Base-by-base conservation (phyloP, 64 coral and sea anemone genomes). In the Trachythela sp. region DNA sequence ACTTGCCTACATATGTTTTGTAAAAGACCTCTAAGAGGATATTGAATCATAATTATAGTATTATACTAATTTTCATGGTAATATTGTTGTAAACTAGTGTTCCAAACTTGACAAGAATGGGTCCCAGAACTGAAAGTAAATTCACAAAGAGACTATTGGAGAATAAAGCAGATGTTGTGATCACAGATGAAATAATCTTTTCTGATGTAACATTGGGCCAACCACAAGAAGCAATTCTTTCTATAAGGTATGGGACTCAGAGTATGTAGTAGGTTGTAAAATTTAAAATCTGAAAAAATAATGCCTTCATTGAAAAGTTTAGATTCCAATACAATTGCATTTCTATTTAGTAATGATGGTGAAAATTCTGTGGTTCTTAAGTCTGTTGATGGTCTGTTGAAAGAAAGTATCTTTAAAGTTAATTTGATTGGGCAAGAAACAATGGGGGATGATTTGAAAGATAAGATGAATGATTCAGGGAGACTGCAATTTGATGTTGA, bases 141-240 rank as follows among this genome's bases (percentile, higher is more conserved):
- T 90, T 71, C 31, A 94, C 90, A 88, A 77, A 88, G 15, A 71
- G 87, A 77, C 89, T 94, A 38, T 40, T 94, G 40, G 70, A 49
- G 76, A 75, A 94, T 39, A 94, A 94, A 51, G 85, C 86, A 36
- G 88, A 86, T 1, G 10, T 94, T 34, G 56, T 48, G 8, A 83
- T 94, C 39, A 70, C 48, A 43, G 85, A 77, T 87, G 43, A 43
- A 22, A 42, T 94, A n/a, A 77, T 88, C 51, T 84, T 94, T 84
- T 88, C 88, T 51, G 71, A 87, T 31, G 71, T 94, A 9, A 27
- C 59, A 10, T 30, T 91, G 14, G 89, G 92, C 1, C 83, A 94
- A 49, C 83, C 85, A 84, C 90, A 48, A 52, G 42, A 71, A 17
- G 0, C 90, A 36, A 72, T 6, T 22, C 15, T 90, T 29, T 48